These are phyloP conservation scores for Iguana delicatissima DNA, from an alignment of 2,797 vertebrate genomes.

Conservation along the genomic window DNA sequence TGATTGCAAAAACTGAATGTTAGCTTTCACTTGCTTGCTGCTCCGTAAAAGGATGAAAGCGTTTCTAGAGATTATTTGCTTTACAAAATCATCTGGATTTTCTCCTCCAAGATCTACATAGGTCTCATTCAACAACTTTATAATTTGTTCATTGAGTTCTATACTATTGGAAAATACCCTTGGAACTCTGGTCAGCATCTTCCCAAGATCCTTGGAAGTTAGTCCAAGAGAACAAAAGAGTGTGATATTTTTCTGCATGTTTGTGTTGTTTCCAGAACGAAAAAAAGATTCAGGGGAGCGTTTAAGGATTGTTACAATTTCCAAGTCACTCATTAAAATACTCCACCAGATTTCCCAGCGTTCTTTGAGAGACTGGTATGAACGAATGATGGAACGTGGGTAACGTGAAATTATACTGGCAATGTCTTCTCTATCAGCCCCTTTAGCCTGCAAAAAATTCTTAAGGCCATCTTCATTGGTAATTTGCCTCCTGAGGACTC, in stretches of 20 bases:
- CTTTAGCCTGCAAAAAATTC: constrained; percentile 82
- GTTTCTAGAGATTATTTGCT: constrained; percentile 82
- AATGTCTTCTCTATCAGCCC: constrained; percentile 75
- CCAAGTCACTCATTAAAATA: constrained; percentile 78
- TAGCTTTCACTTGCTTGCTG: constrained; percentile 81
- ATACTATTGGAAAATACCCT: constrained; percentile 87
- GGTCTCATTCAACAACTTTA: constrained; percentile 78
- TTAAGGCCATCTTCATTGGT: constrained; percentile 82
- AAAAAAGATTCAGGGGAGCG: constrained; percentile 88
- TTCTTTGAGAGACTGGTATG: constrained; percentile 80
- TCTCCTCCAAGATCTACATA: constrained; percentile 75
- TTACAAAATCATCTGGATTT: constrained; percentile 78
- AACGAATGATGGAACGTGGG: constrained; percentile 83
- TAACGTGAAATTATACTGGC: constrained; percentile 86
- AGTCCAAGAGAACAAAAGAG: constrained; percentile 83
- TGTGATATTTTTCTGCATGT: constrained; percentile 83
- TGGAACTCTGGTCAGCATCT: constrained; percentile 81
- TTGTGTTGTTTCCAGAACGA: constrained; percentile 81
- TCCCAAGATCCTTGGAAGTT: constrained; percentile 76
- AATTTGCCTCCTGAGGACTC: constrained; percentile 76
- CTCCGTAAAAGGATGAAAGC: constrained; percentile 85
- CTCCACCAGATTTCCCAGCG: constrained; percentile 87
- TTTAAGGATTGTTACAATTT: constrained; percentile 82
- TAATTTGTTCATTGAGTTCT: constrained; percentile 83
- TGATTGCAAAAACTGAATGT: constrained; percentile 76